Evolutionary conservation across 1,140 invertebrate genomes (phyloP).

Genomic region (Chelonus insularis): DNA sequence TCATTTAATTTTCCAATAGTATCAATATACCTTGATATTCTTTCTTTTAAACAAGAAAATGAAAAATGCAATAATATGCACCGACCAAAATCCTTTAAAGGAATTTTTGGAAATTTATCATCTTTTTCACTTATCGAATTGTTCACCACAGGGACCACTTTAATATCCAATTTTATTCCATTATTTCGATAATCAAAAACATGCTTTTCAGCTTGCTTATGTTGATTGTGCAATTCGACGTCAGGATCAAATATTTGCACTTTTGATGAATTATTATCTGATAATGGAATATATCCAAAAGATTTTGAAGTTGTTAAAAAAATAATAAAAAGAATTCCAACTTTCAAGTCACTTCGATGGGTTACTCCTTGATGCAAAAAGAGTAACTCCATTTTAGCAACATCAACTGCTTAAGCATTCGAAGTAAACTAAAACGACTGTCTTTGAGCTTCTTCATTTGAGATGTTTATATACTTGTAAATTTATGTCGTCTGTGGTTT

Average conservation of each 20-base stretch:
- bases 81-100: constrained; percentile 44
- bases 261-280: constrained; percentile 17
- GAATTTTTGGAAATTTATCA: constrained; percentile 49
- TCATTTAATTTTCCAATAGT: constrained; percentile 57
- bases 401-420: not conserved
- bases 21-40: constrained; percentile 59
- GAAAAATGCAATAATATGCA: constrained; percentile 59
- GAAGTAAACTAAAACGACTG: constrained; percentile 18
- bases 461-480: constrained; percentile 50
- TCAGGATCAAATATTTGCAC: constrained; percentile 25
- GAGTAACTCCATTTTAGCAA: not conserved
- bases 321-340: constrained; percentile 12
- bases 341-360: constrained; percentile 14
- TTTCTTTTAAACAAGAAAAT: constrained; percentile 58
- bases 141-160: constrained; percentile 39
- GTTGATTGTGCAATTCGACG: constrained; percentile 31
- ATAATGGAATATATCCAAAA: not conserved
- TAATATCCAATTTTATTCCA: constrained; percentile 47
- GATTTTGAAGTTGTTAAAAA: constrained; percentile 3
- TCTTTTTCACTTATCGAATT: constrained; percentile 27
- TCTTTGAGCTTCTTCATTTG: not conserved
- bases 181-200: constrained; percentile 49
- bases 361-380: not conserved
- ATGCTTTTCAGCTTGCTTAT: constrained; percentile 30
- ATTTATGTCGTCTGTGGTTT: constrained; percentile 47